These are phyloP conservation scores for Todiramphus saurophagus DNA, from an alignment of 2,113 vertebrate genomes.

Conservation along the genomic window DNA sequence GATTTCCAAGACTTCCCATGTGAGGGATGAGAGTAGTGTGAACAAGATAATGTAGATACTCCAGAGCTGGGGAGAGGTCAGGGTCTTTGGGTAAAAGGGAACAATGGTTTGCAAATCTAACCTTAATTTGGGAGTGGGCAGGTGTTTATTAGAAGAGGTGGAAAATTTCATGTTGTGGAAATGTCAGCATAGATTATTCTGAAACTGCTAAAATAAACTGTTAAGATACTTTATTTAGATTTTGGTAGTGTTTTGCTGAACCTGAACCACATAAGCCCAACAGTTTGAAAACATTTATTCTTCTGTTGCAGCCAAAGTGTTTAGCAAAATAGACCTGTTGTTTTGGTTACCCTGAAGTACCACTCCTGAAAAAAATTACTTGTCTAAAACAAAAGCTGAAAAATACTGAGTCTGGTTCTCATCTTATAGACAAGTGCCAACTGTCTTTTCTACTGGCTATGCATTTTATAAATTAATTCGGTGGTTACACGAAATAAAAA, in stretches of 20 bases:
- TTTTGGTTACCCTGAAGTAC: background rate
- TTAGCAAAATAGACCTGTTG: background rate
- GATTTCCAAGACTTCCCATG: fast-evolving
- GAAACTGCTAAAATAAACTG: background rate
- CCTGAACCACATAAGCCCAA: background rate
- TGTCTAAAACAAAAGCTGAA: background rate
- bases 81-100: background rate
- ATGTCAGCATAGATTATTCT: background rate
- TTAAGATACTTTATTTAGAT: background rate
- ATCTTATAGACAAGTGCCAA: background rate
- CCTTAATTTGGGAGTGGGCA: background rate
- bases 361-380: background rate
- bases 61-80: fast-evolving
- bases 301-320: background rate
- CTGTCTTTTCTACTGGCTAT: background rate
- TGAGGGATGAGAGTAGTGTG: background rate
- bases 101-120: background rate
- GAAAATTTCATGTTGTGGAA: background rate
- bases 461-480: background rate
- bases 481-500: background rate
- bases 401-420: background rate
- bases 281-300: background rate
- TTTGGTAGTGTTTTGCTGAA: background rate
- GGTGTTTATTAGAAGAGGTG: background rate
- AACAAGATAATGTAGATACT: background rate